Base-by-base conservation (phyloP, 2,113 vertebrate species). In the Oplegnathus fasciatus region DNA sequence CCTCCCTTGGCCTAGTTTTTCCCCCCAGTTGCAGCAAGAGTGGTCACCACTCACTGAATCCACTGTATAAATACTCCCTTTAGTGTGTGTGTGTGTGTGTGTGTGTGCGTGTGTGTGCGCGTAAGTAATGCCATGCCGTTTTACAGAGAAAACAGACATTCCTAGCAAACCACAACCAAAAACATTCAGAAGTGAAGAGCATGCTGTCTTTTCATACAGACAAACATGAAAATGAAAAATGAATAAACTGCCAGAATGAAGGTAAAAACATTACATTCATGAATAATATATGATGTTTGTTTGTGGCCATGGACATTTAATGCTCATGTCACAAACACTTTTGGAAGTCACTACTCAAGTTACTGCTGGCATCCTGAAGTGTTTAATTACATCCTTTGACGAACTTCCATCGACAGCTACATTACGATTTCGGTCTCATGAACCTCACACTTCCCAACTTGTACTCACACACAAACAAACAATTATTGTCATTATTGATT, bases 1-100 rank as follows among this genome's bases (percentile, higher is more conserved):
- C 90, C 87, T 86, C 88, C 87, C 55, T 52, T 92, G 90, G 85
- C 91, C 90, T 88, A 92, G 50, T 89, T 88, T 89, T 70, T 6
- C 72, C 66, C 48, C 58, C 86, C 76, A 54, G 78, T 86, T 85
- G 65, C 73, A 64, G 81, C 66, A 50, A 60, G 75, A 84, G 62
- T 83, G 72, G 57, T 80, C 64, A 83, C 74, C 66, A 55, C 50
- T 89, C 62, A 77, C 64, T 75, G 58, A 66, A 71, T 84, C 57
- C 42, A 76, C 44, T 81, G 58, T 79, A 69, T 72, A 88, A 69
- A 88, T 81, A 75, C 48, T 48, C 48, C 37, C 57, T 71, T 81
- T 75, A 83, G 37, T 34, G 24, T 73, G 80, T 72, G 70, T 15
- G 76, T 24, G 50, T 44, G 11, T 22, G 71, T 72, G 70, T 15